Evolutionary conservation across 2,888 invertebrate genomes (phyloP).

Genomic region (Netelia inedita): DNA sequence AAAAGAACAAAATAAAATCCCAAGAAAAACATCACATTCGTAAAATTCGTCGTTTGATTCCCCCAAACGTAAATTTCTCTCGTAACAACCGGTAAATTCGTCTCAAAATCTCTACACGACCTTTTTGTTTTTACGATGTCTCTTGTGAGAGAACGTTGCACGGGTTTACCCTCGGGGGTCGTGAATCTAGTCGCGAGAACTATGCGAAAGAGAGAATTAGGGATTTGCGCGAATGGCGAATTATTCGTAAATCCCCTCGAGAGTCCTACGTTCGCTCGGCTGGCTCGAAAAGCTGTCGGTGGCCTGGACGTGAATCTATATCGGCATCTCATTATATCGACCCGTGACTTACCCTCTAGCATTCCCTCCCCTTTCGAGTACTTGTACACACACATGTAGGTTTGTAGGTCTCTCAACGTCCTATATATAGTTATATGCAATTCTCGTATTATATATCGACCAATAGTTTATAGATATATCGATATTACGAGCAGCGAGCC

Average conservation of each 20-base stretch:
- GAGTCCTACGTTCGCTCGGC: neutral
- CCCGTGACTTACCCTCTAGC: constrained; percentile 1
- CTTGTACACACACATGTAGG: neutral
- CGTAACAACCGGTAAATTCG: neutral
- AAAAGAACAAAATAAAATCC: too few relatives aligned
- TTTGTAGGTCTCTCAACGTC: neutral
- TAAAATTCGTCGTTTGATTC: too few relatives aligned
- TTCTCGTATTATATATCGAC: neutral
- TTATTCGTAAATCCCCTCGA: constrained; percentile 27
- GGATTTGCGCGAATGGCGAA: constrained; percentile 5
- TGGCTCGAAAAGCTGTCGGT: constrained; percentile 19
- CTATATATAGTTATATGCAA: neutral
- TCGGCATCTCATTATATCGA: constrained; percentile 56
- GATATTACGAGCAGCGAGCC: neutral
- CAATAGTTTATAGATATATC: neutral
- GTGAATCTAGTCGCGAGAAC: neutral
- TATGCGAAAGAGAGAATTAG: neutral
- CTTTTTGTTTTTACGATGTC: neutral
- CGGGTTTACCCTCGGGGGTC: neutral
- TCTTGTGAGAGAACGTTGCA: neutral
- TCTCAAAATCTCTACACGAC: neutral
- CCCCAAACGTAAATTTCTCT: too few relatives aligned
- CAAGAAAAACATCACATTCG: too few relatives aligned
- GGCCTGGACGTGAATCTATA: constrained; percentile 42
- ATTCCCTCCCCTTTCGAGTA: neutral